phyloP scores from a whole-genome alignment of 2,888 invertebrate genomes.

The Himalopsyche anomala region DNA sequence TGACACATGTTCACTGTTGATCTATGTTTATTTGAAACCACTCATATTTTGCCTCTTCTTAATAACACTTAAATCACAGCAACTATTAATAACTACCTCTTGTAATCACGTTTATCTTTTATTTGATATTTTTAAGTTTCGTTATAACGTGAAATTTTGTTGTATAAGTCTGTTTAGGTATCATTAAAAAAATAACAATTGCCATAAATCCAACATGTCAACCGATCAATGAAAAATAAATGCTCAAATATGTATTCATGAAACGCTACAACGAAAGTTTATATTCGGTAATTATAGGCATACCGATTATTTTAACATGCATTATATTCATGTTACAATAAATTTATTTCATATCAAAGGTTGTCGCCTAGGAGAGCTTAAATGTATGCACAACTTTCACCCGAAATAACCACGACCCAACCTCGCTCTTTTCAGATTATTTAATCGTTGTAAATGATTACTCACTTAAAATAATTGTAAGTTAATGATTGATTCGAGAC shows the following conservation, averaged over 20 bases:
- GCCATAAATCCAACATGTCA: no score
- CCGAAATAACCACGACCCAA: slow-evolving; percentile 7
- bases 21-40: no score
- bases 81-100: no score
- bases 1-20: no score
- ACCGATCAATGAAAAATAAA: no score
- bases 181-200: no score
- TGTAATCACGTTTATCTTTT: no score
- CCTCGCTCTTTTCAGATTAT: slow-evolving; percentile 27
- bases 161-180: no score
- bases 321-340: slow-evolving; percentile 1
- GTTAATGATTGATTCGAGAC: slow-evolving; percentile 25
- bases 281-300: slow-evolving; percentile 6
- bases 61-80: no score
- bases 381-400: slow-evolving; percentile 36
- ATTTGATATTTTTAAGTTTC: no score
- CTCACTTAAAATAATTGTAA: slow-evolving; percentile 31
- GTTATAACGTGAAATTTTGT: no score
- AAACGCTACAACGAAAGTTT: slow-evolving; percentile 19
- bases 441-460: slow-evolving; percentile 33
- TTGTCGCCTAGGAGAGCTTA: slow-evolving; percentile 27
- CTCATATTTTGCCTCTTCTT: no score
- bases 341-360: slow-evolving; percentile 34
- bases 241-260: background rate
- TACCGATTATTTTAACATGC: slow-evolving; percentile 2